These are phyloP conservation scores for Semnornis frantzii DNA, from an alignment of 2,113 vertebrate genomes.

Conservation along the genomic window DNA sequence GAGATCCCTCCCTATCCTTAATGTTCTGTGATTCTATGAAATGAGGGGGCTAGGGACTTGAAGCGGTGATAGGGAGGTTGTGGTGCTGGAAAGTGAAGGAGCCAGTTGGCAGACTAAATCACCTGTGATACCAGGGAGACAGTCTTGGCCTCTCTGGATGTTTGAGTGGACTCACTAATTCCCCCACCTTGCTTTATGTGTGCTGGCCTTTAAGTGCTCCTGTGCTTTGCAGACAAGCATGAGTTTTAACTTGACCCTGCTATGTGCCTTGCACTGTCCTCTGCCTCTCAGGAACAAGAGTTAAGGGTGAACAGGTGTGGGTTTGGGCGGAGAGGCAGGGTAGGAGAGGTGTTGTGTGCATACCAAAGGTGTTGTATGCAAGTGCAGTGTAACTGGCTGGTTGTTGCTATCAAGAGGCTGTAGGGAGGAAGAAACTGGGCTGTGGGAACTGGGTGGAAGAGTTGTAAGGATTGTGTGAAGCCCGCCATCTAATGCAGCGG, in stretches of 20 bases:
- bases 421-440: neutral
- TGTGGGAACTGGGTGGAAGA: neutral
- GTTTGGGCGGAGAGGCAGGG: neutral
- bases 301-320: neutral
- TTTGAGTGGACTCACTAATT: neutral
- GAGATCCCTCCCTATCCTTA: too few relatives aligned
- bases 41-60: neutral
- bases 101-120: neutral
- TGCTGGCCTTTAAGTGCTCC: neutral
- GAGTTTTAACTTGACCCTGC: neutral
- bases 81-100: neutral
- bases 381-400: neutral
- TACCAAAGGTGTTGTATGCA: neutral
- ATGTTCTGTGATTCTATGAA: too few relatives aligned
- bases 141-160: neutral
- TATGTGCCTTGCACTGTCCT: neutral
- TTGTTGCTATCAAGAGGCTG: neutral
- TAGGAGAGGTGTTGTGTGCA: accelerated
- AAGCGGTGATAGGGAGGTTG: neutral
- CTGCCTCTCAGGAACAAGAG: neutral
- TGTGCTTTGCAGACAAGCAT: neutral
- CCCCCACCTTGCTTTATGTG: neutral
- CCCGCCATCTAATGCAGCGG: neutral
- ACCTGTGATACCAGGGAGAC: neutral
- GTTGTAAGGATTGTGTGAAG: neutral